Evolutionary conservation across 2,888 invertebrate species (phyloP), one percentile per base, ranked within the genome.

Genomic region (Odontocerum albicorne): DNA sequence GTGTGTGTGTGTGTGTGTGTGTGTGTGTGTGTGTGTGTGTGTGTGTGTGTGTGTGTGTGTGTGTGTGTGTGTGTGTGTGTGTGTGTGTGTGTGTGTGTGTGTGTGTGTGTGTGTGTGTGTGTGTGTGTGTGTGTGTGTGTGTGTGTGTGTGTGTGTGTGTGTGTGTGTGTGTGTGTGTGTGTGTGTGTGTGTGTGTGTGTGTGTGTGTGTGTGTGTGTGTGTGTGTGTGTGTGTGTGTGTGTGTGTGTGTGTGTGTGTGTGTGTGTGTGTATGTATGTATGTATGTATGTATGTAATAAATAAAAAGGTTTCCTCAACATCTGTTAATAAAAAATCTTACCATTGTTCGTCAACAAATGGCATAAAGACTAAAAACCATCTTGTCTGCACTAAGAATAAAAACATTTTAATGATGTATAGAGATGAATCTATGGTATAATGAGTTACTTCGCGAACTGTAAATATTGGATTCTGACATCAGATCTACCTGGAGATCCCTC

Each of bases 221-320:
- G 16, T 43, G 16, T 43, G 15, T 43, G 16, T 43, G 16, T 43
- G 15, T 43, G 16, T 43, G 16, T 43, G 15, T 43, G 15, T 43
- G 16, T 43, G 16, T 43, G n/a, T 40, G 16, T 40, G 16, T 40
- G n/a, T 40, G 16, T 19, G 16, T 40, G 16, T 40, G 16, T 40
- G 16, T 40, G 16, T 40, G 16, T 40, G 16, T 40, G 16, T 40
- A 40, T 40, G 16, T 40, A 40, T 40, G 16, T 40, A n/a, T n/a
- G n/a, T n/a, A n/a, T n/a, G n/a, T n/a, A n/a, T n/a, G n/a, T n/a
- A n/a, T n/a, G n/a, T n/a, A n/a, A n/a, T n/a, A n/a, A n/a, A n/a
- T n/a, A n/a, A n/a, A n/a, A n/a, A n/a, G n/a, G n/a, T n/a, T n/a
- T n/a, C n/a, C n/a, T n/a, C n/a, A n/a, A n/a, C n/a, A n/a, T n/a